phyloP scores from a whole-genome alignment of 2,113 vertebrate genomes.

The Plectropomus leopardus region DNA sequence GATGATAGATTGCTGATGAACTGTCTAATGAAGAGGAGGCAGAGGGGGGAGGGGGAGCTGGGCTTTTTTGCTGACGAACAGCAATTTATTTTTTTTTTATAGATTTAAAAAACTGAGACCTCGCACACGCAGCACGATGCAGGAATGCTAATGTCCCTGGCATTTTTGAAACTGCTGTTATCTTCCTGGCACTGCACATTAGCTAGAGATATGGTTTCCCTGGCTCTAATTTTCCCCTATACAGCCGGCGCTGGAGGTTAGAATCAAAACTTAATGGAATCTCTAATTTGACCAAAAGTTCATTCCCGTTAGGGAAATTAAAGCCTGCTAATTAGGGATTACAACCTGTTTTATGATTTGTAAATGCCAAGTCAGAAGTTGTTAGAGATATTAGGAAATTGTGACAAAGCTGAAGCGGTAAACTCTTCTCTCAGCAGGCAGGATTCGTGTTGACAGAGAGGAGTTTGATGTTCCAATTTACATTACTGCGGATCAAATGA shows the following conservation, averaged over 20 bases:
- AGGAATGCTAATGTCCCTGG: conserved; percentile 76
- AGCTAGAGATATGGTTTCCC: conserved; percentile 69
- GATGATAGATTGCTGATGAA: conserved; percentile 82
- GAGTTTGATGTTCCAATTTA: conserved; percentile 44
- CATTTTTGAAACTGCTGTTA: conserved; percentile 73
- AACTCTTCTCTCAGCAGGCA: conserved; percentile 28
- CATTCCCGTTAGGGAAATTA: conserved; percentile 70
- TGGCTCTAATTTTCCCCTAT: conserved; percentile 57
- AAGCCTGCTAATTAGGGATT: conserved; percentile 67
- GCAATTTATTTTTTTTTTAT: conserved; percentile 66
- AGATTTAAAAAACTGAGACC: conserved; percentile 69
- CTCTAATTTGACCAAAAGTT: conserved; percentile 77
- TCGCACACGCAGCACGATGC: conserved; percentile 33
- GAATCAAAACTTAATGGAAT: conserved; percentile 66
- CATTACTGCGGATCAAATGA: conserved; percentile 53
- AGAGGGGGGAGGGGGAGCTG: conserved; percentile 3
- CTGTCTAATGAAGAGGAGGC: conserved; percentile 80
- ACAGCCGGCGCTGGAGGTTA: conserved; percentile 50
- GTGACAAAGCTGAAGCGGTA: conserved; percentile 15
- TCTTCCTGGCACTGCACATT: conserved; percentile 68
- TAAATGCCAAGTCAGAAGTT: conserved; percentile 53
- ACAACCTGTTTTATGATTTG: conserved; percentile 50
- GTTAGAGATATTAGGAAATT: conserved; percentile 23
- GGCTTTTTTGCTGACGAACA: conserved; percentile 74
- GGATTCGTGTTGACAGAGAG: conserved; percentile 32